These are phyloP conservation scores for Macaria liturata DNA, from an alignment of 2,888 invertebrate species.

Conservation along the genomic window DNA sequence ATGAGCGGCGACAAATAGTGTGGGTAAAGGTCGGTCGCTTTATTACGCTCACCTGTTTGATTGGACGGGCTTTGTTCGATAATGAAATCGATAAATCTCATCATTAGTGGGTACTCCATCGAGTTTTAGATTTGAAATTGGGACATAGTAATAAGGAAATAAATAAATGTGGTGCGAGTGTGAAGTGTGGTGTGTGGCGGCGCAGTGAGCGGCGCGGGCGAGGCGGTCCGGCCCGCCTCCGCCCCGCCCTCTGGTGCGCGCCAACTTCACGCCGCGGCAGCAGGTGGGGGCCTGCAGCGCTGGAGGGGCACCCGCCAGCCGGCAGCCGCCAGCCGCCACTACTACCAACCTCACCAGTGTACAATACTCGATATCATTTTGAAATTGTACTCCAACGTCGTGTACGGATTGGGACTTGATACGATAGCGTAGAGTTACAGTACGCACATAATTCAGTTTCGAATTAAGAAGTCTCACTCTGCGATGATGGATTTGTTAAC, in stretches of 20 bases:
- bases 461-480: too few relatives aligned
- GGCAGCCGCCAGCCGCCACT: too few relatives aligned
- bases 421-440: too few relatives aligned
- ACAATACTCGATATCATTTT: too few relatives aligned
- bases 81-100: conserved; percentile 27
- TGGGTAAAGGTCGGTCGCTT: conserved; percentile 73
- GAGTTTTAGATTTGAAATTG: conserved; percentile 34
- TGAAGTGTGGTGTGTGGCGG: conserved; percentile 17
- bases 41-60: conserved; percentile 68
- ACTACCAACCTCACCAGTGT: too few relatives aligned
- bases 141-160: too few relatives aligned
- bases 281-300: conserved; percentile 70
- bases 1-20: conserved; percentile 76
- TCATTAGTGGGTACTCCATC: not conserved
- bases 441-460: too few relatives aligned
- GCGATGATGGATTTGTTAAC: too few relatives aligned
- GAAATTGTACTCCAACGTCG: too few relatives aligned
- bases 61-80: conserved; percentile 45
- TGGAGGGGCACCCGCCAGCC: conserved; percentile 45
- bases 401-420: too few relatives aligned
- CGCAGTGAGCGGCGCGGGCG: conserved; percentile 39
- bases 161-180: too few relatives aligned
- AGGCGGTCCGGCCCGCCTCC: conserved; percentile 60
- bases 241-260: conserved; percentile 64
- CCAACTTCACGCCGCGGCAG: conserved; percentile 67